Evolutionary conservation across 2,888 invertebrate genomes (phyloP), one percentile per base, ranked within the genome.

Genomic region (Netelia melanura): DNA sequence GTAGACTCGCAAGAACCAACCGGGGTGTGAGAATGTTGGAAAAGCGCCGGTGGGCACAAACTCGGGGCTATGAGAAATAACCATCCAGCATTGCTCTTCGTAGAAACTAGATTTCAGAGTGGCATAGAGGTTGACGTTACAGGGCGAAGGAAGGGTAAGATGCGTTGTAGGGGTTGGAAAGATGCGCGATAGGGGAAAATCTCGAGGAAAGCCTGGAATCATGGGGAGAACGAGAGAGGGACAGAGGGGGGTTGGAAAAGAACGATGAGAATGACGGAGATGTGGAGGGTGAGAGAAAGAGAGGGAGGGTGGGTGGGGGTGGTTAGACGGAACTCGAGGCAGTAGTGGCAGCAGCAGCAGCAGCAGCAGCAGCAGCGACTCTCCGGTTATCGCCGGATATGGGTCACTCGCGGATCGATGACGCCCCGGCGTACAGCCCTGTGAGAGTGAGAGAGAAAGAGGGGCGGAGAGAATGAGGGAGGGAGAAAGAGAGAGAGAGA

Each of bases 391-490:
- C 83, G 86, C 89, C 91, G 91, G 93, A 93, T 93, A 92, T 93
- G 92, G 93, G 93, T 93, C 93, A 93, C 92, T 92, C 90, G 87
- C 88, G 92, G 93, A 93, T 93, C 93, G 93, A 93, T 93, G 90
- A 90, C 91, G 91, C 90, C 89, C 90, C 89, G 91, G 88, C 89
- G 89, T 88, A 88, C 30, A 30, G 3, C 30, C 30, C 30, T 5
- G 30, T 30, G 30, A 5, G 30, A 30, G 30, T 5, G 3, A 30
- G 30, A 30, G 30, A 30, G 48, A 48, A 54, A 82, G 76, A 71
- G 75, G 65, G 38, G 25, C 1, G 25, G 25, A 21, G 17, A 17
- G 58, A 83, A 38, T 74, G 70, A 71, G 83, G 62, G 76, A 81
- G 58, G 48, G 48, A 48, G 58, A 58, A 52, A 82, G 70, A 74